Evolutionary conservation across 2,113 vertebrate species (phyloP).

Genomic region (Seriola dumerili): DNA sequence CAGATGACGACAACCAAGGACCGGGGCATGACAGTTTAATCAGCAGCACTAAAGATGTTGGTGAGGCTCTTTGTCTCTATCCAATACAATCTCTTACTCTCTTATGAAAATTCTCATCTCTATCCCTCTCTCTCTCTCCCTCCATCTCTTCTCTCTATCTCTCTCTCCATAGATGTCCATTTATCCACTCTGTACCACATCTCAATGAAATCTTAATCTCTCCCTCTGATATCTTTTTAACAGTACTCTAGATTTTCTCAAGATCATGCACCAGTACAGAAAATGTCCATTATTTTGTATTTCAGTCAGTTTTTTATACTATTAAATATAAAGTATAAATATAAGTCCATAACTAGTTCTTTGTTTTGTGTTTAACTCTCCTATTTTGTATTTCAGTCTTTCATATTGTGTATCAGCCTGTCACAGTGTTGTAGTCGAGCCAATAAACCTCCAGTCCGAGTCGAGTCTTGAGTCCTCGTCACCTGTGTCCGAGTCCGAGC

Average conservation of each 20-base stretch:
- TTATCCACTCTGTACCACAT: background rate
- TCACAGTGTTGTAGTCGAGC: too few relatives aligned
- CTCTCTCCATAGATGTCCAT: background rate
- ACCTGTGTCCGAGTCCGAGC: too few relatives aligned
- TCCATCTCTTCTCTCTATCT: background rate
- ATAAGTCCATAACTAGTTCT: background rate
- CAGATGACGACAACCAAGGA: slow-evolving; percentile 44
- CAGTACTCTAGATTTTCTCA: background rate
- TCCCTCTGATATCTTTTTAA: background rate
- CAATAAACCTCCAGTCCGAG: too few relatives aligned
- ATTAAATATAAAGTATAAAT: too few relatives aligned
- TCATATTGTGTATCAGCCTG: too few relatives aligned
- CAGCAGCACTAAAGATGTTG: slow-evolving; percentile 38
- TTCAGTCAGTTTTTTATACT: too few relatives aligned
- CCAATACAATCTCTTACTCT: slow-evolving; percentile 15
- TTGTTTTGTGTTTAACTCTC: background rate
- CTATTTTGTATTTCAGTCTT: too few relatives aligned
- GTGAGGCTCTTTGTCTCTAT: slow-evolving; percentile 37
- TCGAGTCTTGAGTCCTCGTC: too few relatives aligned
- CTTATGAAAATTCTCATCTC: background rate
- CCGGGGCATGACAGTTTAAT: slow-evolving; percentile 47
- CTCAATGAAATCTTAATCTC: background rate
- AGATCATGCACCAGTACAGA: background rate
- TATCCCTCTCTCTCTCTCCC: background rate
- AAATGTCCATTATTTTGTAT: background rate